Conservation (phyloP, 2,888 invertebrate species). For the Agriopis marginaria region DNA sequence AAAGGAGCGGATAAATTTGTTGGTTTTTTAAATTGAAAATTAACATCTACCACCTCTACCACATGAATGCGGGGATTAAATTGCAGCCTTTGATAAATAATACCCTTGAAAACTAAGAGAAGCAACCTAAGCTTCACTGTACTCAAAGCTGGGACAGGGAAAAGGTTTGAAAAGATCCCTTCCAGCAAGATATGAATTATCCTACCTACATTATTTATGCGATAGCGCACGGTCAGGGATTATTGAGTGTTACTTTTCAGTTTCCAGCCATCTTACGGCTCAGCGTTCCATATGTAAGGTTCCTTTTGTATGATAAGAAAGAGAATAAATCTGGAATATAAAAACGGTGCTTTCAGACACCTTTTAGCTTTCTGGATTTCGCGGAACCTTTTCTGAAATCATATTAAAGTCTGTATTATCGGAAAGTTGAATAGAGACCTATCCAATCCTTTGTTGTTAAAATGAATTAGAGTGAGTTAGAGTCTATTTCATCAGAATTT, state of each 20-base stretch:
- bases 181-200: conserved; percentile 20
- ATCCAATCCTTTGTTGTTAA: conserved; percentile 5
- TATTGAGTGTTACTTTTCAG: conserved; percentile 20
- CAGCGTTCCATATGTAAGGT: conserved; percentile 19
- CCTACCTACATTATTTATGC: conserved; percentile 22
- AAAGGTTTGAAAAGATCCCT: conserved; percentile 20
- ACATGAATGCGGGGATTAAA: not conserved
- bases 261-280: conserved; percentile 9
- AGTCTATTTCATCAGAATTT: not conserved
- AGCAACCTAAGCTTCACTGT: conserved; percentile 1
- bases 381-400: conserved; percentile 13
- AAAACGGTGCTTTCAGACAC: conserved; percentile 18
- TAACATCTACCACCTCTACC: not conserved
- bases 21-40: not conserved
- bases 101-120: conserved; percentile 5
- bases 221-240: conserved; percentile 23
- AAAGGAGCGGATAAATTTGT: too few relatives aligned
- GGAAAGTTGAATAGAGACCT: conserved; percentile 9
- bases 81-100: conserved; percentile 13
- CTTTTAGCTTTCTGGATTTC: conserved; percentile 17
- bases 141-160: conserved; percentile 13
- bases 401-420: conserved; percentile 16
- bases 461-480: conserved; percentile 7
- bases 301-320: conserved; percentile 17
- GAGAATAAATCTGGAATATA: conserved; percentile 10